Base-by-base conservation (phyloP, 2,888 invertebrate species). In the Drosophila rellima region DNA sequence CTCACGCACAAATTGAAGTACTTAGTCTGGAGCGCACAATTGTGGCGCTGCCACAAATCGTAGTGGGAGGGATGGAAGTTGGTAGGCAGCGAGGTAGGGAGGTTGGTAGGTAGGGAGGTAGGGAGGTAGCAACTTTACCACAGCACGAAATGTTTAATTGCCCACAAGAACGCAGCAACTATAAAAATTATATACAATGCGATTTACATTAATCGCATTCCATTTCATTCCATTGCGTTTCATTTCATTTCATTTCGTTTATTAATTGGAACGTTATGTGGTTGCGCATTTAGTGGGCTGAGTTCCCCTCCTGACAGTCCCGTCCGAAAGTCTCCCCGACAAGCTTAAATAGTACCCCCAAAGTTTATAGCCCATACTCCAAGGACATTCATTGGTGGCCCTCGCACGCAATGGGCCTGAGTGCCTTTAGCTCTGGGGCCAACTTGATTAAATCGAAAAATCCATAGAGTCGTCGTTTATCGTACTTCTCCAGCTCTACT, bases 101-200 rank as follows among this genome's bases (percentile, higher is more conserved):
- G n/a, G n/a, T n/a, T n/a, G n/a, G n/a, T n/a, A 6, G 15, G 15
- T 26, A n/a, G 23, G 6, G 5, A n/a, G 15, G 23, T 15, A 31
- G 11, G 10, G 1, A 42, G 26, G 10, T 6, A 3, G 13, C 31
- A 18, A 33, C 13, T 45, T 13, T 37, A 31, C 54, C 57, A 42
- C 69, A 59, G 63, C 79, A 84, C 82, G 80, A 70, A 71, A 73
- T 78, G 82, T 86, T 82, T 82, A 86, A 86, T 86, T 86, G 81
- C 81, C 80, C 78, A 83, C 81, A 83, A 83, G 87, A 83, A 81
- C 88, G 84, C 84, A 84, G 84, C 63, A 74, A 70, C 84, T 79
- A 84, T 87, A 81, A 81, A 83, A 87, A 81, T 81, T 84, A 76
- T 87, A 76, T 51, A 80, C 70, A 75, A 71, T 70, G 71, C 83